Percentiles rank a stretch among this genome's conserved stretches.
Evolutionary conservation across 2,113 vertebrate genomes (phyloP).

Genomic region (Colaptes auratus): DNA sequence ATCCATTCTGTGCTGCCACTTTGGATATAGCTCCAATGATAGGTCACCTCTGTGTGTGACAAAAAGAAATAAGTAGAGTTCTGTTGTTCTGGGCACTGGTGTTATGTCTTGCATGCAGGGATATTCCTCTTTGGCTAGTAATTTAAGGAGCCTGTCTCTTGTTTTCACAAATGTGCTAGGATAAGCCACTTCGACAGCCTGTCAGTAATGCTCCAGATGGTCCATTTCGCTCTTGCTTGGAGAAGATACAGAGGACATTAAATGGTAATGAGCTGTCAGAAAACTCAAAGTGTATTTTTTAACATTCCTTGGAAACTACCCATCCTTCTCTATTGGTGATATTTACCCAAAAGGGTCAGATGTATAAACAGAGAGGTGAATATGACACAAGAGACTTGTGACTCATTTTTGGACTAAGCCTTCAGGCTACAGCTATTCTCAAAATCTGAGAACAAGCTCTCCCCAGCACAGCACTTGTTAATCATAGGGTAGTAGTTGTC

Average conservation of each 20-base stretch:
- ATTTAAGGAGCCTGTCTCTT: conserved; percentile 2
- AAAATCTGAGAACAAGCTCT: background rate
- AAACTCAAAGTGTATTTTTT: background rate
- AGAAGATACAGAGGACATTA: conserved; percentile 79
- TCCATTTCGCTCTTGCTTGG: conserved; percentile 72
- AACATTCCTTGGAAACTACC: background rate
- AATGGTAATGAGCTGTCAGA: conserved; percentile 71
- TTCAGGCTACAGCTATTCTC: background rate
- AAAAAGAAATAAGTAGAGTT: background rate
- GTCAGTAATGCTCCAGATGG: conserved; percentile 1
- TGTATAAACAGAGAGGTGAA: background rate
- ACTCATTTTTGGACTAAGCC: background rate
- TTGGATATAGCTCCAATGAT: background rate
- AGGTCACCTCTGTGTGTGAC: background rate
- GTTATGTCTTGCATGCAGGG: background rate
- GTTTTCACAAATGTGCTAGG: conserved; percentile 24
- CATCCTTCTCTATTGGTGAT: background rate
- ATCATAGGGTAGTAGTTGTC: background rate
- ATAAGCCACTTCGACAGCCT: background rate
- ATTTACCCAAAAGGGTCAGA: background rate
- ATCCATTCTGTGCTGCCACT: background rate
- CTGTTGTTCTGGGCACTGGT: background rate
- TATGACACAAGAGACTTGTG: background rate
- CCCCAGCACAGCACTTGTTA: background rate
- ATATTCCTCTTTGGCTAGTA: background rate